These are phyloP conservation scores for Brachionus paranguensis DNA, from an alignment of 1,140 invertebrate genomes.

Conservation along the genomic window DNA sequence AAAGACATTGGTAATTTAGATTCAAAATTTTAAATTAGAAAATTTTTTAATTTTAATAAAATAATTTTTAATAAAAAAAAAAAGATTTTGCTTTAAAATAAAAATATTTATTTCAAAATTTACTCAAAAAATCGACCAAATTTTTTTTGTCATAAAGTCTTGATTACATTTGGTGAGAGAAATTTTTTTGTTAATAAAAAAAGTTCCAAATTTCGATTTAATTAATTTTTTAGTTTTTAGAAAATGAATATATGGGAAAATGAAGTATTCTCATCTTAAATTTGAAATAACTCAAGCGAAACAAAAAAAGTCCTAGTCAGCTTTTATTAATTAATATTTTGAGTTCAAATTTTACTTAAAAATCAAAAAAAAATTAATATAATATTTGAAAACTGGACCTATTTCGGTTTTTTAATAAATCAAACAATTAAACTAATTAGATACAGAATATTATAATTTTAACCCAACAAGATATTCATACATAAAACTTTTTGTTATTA, in stretches of 20 bases:
- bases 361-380: background rate
- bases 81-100: too few species aligned
- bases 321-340: too few species aligned
- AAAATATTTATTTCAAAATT: too few species aligned
- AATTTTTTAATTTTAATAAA: background rate
- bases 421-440: background rate
- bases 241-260: background rate
- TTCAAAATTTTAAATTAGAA: background rate
- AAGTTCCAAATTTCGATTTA: background rate
- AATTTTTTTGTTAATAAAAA: too few species aligned
- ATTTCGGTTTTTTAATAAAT: background rate
- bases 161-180: too few species aligned
- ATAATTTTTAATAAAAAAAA: background rate
- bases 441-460: background rate
- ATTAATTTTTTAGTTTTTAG: background rate
- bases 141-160: too few species aligned
- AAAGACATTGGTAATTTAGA: constrained; percentile 29
- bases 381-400: background rate
- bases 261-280: too few species aligned
- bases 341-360: background rate
- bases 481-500: constrained; percentile 2
- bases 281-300: background rate
- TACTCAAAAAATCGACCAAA: too few species aligned
- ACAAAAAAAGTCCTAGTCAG: background rate
- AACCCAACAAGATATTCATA: background rate